Percentiles rank a stretch among this genome's conserved stretches.
phyloP scores from a whole-genome alignment of 2,797 vertebrate genomes.

The Setipinna tenuifilis region DNA sequence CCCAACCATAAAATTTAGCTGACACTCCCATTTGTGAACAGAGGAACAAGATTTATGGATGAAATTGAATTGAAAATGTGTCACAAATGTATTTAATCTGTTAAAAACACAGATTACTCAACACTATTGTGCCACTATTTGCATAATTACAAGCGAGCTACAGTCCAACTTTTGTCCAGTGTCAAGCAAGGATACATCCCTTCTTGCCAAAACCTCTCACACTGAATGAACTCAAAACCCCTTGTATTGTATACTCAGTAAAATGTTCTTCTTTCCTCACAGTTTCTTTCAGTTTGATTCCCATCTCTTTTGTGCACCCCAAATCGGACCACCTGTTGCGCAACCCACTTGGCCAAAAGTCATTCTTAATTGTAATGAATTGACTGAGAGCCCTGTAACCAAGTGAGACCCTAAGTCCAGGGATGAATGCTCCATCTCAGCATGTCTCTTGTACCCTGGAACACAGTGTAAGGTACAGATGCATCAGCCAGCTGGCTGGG shows the following conservation, averaged over 20 bases:
- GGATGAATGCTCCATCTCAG: constrained; percentile 25
- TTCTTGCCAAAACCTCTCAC: not conserved
- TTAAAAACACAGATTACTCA: not conserved
- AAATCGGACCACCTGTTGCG: constrained; percentile 66
- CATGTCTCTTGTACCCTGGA: not conserved
- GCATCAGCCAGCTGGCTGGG: not conserved
- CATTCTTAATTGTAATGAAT: constrained; percentile 61
- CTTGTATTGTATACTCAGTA: not conserved
- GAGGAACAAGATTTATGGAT: not conserved
- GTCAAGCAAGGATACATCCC: not conserved
- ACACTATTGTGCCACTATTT: not conserved
- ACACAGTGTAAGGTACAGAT: not conserved
- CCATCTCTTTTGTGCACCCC: constrained; percentile 54
- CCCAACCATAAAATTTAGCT: not conserved
- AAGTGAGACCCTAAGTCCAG: constrained; percentile 55
- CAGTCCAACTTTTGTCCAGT: not conserved
- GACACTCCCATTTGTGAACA: not conserved
- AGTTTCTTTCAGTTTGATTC: constrained; percentile 36
- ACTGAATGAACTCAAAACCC: not conserved
- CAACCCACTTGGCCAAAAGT: constrained; percentile 68
- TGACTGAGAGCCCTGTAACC: constrained; percentile 64
- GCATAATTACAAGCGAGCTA: not conserved
- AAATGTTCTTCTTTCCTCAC: not conserved
- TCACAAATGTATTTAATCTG: not conserved
- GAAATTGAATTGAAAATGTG: not conserved